Evolutionary conservation across 1,140 invertebrate genomes (phyloP), one percentile per base, ranked within the genome.

Genomic region (Psix sp.): DNA sequence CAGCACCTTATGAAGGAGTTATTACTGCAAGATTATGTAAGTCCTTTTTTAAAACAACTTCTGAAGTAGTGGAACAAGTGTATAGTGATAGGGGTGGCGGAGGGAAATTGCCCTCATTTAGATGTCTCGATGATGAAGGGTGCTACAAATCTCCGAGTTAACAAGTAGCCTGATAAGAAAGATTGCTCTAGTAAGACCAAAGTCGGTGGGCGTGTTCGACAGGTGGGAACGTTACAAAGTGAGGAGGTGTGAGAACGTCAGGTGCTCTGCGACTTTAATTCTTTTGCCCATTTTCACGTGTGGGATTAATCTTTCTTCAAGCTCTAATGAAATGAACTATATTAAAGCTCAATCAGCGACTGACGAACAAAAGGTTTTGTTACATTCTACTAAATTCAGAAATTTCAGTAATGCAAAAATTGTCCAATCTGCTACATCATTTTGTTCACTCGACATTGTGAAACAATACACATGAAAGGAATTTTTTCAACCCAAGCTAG

Each of bases 81-180:
- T 38, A 48, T 29, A 48, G 20, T 38, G 51, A 74, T 31, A 45
- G 39, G 16, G 51, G 63, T 51, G 21, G 40, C 36, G 14, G 16
- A 59, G 42, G 26, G 24, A 65, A 57, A 65, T 65, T 74, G 77
- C 39, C 60, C 36, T 68, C 51, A 67, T 66, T 52, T 49, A 38
- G 48, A 57, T 72, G 43, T 60, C 60, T 63, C 67, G 70, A 77
- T 75, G 79, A 76, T 68, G 60, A 63, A 65, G 56, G 54, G 68
- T 59, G 39, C 36, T 70, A 83, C 77, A 84, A 82, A 83, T 83
- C 76, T 77, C 49, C 38, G 17, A 36, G 39, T 39, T 81, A 82
- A 83, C 80, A 65, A 82, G 77, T 74, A 21, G 49, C 26, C 33
- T 51, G 59, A 66, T 73, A 67, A 76, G 52, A 74, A 75, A 68